phyloP scores from a whole-genome alignment of 2,113 vertebrate species.

The Pica pica region DNA sequence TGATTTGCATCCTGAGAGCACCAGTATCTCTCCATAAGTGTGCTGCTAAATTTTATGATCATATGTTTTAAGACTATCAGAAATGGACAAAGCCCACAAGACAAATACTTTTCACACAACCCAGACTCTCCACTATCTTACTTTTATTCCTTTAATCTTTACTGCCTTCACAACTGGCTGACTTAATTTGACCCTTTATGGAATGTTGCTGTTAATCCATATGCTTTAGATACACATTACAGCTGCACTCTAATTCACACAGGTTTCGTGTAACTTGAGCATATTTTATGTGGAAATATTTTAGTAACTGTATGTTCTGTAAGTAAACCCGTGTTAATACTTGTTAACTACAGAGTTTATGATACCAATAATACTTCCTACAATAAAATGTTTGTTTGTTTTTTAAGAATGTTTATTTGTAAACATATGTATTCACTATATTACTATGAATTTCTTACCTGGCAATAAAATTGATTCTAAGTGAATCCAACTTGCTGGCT shows the following conservation, averaged over 20 bases:
- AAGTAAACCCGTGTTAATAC: slow-evolving; percentile 82
- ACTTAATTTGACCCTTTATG: slow-evolving; percentile 61
- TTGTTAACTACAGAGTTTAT: slow-evolving; percentile 85
- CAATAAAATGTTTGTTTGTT: slow-evolving; percentile 83
- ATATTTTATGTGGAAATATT: slow-evolving; percentile 83
- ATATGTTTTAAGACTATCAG: background rate
- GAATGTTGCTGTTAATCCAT: slow-evolving; percentile 67
- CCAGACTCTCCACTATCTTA: background rate
- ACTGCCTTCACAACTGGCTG: slow-evolving; percentile 56
- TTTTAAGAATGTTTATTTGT: slow-evolving; percentile 91
- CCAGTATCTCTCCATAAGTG: background rate
- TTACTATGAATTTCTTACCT: slow-evolving; percentile 98
- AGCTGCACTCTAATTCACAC: slow-evolving; percentile 61
- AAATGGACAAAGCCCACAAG: slow-evolving; percentile 24
- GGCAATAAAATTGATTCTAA: slow-evolving; percentile 92
- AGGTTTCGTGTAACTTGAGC: slow-evolving; percentile 75
- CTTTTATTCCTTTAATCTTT: slow-evolving; percentile 27
- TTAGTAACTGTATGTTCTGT: slow-evolving; percentile 89
- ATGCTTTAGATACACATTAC: slow-evolving; percentile 70
- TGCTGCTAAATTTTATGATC: background rate
- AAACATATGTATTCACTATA: slow-evolving; percentile 95
- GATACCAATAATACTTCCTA: slow-evolving; percentile 89
- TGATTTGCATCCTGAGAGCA: slow-evolving; percentile 13
- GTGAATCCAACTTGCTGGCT: slow-evolving; percentile 60
- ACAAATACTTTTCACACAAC: slow-evolving; percentile 36